Percentiles rank a stretch among this genome's conserved stretches.
These are phyloP conservation scores for Rotaria sp. DNA, from an alignment of 2,888 invertebrate species.

Conservation along the genomic window DNA sequence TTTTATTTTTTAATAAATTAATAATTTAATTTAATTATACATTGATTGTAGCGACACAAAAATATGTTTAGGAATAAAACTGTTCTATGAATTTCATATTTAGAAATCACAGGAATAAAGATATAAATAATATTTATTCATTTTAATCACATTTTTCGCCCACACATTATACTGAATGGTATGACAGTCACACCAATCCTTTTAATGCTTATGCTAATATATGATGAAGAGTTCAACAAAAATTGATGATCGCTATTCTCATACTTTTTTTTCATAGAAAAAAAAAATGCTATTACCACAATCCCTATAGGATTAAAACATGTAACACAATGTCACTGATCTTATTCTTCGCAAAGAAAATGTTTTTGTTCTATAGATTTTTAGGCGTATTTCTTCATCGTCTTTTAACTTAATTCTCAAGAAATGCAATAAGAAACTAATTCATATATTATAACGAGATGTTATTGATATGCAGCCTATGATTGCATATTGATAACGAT, in stretches of 20 bases:
- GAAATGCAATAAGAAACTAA: too few relatives aligned
- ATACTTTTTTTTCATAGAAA: too few relatives aligned
- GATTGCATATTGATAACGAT: too few relatives aligned
- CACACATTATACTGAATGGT: neutral
- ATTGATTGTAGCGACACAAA: neutral
- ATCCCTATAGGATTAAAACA: too few relatives aligned
- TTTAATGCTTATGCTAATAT: neutral
- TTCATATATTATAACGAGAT: too few relatives aligned
- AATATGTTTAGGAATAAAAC: neutral
- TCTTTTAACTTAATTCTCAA: too few relatives aligned
- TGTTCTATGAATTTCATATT: neutral
- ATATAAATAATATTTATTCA: neutral
- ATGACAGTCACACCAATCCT: neutral
- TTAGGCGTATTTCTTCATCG: too few relatives aligned
- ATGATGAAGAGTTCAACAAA: neutral
- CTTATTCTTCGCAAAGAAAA: too few relatives aligned
- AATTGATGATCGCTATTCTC: neutral
- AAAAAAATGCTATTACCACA: too few relatives aligned
- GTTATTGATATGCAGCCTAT: too few relatives aligned
- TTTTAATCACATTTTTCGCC: neutral
- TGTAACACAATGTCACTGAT: too few relatives aligned
- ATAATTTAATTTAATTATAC: neutral
- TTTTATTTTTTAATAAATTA: neutral
- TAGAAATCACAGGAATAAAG: neutral
- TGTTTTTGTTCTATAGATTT: too few relatives aligned